Conservation (phyloP, 2,797 vertebrate genomes). For the Okamejei kenojei region DNA sequence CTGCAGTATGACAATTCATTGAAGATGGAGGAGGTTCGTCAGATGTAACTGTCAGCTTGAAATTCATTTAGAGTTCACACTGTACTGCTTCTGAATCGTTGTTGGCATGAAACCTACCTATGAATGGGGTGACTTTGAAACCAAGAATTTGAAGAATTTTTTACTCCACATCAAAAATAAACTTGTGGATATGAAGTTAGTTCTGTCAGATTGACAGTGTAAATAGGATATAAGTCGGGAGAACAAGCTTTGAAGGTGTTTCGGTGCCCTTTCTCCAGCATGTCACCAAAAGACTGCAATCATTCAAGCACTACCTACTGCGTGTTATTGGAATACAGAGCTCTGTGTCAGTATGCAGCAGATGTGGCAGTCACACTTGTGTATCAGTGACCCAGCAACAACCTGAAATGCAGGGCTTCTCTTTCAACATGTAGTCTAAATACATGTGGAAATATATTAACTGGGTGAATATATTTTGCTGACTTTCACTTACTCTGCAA, state of each 20-base stretch:
- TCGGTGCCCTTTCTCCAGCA: conserved; percentile 19
- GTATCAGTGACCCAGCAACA: background rate
- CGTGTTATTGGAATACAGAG: background rate
- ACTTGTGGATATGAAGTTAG: background rate
- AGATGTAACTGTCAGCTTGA: background rate
- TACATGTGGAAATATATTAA: background rate
- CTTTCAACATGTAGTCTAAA: conserved; percentile 21
- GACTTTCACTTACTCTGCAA: background rate
- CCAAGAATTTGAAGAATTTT: background rate
- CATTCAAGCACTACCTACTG: conserved; percentile 2
- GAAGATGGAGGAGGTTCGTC: background rate
- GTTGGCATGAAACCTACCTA: background rate
- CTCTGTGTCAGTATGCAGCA: conserved; percentile 19
- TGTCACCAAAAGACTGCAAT: conserved; percentile 9
- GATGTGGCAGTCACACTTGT: background rate
- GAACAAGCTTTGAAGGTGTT: background rate
- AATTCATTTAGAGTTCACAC: conserved; percentile 26
- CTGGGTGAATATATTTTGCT: conserved; percentile 5
- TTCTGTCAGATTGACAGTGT: background rate
- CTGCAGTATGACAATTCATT: conserved; percentile 2
- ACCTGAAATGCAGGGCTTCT: conserved; percentile 5
- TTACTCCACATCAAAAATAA: background rate
- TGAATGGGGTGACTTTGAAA: background rate
- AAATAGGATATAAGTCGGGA: conserved; percentile 21
- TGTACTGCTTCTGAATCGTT: background rate